Conservation (phyloP, 2,797 vertebrate genomes). For the Sparidentex hasta region DNA sequence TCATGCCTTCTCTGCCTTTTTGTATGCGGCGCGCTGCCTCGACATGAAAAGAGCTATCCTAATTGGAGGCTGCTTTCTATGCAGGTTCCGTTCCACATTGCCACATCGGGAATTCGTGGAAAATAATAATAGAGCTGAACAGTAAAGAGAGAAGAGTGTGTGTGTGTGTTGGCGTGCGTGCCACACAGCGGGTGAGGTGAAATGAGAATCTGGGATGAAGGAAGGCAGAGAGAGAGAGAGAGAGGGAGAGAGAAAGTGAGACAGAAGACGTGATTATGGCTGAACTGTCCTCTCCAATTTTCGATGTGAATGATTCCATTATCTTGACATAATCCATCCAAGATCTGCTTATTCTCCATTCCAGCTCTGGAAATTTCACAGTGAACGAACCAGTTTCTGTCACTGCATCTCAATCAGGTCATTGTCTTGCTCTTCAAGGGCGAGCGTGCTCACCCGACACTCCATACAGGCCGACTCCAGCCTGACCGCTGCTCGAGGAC, state of each 20-base stretch:
- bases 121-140: conserved; percentile 63
- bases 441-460: conserved; percentile 36
- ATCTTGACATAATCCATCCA: conserved; percentile 77
- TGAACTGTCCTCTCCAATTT: conserved; percentile 76
- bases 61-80: conserved; percentile 79
- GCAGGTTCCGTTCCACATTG: conserved; percentile 71
- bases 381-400: conserved; percentile 54
- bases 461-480: conserved; percentile 34
- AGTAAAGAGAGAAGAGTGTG: conserved; percentile 32
- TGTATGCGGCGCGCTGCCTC: conserved; percentile 57
- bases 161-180: conserved; percentile 30
- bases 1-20: conserved; percentile 60
- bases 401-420: conserved; percentile 78
- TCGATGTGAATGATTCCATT: conserved; percentile 78
- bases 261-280: conserved; percentile 61
- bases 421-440: conserved; percentile 72
- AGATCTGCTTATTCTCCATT: conserved; percentile 74
- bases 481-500: conserved; percentile 30
- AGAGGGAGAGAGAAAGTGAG: conserved; percentile 30
- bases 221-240: background rate
- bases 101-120: conserved; percentile 61
- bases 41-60: conserved; percentile 71
- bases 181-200: conserved; percentile 17
- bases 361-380: conserved; percentile 62
- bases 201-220: conserved; percentile 37